phyloP scores from a whole-genome alignment of 2,888 invertebrate genomes.

The Chaetogeoica ovagalla region DNA sequence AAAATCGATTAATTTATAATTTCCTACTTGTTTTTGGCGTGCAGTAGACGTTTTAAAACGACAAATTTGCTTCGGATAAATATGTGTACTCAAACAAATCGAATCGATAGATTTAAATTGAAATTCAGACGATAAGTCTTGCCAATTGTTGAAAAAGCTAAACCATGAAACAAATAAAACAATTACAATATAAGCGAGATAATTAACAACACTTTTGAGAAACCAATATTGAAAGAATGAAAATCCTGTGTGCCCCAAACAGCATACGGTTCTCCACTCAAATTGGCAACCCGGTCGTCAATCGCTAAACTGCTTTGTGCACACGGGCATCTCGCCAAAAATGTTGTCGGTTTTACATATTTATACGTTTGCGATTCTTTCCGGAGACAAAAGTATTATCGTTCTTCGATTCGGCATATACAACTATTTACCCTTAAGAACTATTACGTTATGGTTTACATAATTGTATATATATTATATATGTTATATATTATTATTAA shows the following conservation, averaged over 20 bases:
- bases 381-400: conserved; percentile 11
- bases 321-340: conserved; percentile 36
- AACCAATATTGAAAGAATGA: background rate
- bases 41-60: too few relatives aligned
- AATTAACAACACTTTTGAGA: conserved; percentile 26
- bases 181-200: conserved; percentile 3
- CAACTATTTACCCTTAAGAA: conserved; percentile 4
- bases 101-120: too few relatives aligned
- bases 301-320: conserved; percentile 34
- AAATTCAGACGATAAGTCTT: background rate
- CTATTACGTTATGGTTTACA: background rate
- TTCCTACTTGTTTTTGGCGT: too few relatives aligned
- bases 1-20: too few relatives aligned
- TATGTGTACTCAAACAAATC: too few relatives aligned
- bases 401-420: background rate
- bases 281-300: conserved; percentile 45
- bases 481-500: too few relatives aligned
- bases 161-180: background rate
- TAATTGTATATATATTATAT: too few relatives aligned
- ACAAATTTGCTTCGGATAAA: too few relatives aligned
- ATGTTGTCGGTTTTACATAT: conserved; percentile 33
- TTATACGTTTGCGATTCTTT: background rate
- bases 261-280: conserved; percentile 14
- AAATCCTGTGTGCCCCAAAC: background rate
- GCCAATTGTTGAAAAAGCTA: background rate